Conservation (phyloP, 1,140 invertebrate species). For the Drosophila mojavensis region DNA sequence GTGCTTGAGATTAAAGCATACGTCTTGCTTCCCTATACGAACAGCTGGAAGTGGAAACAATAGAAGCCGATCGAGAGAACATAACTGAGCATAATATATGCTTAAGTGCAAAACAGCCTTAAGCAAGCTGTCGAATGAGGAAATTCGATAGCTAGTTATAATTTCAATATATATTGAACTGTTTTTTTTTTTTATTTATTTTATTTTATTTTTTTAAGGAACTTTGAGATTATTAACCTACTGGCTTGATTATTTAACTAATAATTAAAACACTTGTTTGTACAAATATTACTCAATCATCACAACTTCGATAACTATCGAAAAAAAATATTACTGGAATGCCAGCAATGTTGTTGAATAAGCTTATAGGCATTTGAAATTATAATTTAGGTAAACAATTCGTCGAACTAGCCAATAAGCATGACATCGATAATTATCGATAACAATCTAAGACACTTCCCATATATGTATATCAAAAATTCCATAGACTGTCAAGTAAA, state of each 20-base stretch:
- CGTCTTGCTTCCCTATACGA: slow-evolving; percentile 6
- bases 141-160: background rate
- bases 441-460: background rate
- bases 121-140: background rate
- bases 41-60: slow-evolving; percentile 7
- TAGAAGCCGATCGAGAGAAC: background rate
- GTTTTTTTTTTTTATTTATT: too few relatives aligned
- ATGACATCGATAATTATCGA: background rate
- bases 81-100: slow-evolving; percentile 3
- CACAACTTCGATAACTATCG: background rate
- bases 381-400: too few relatives aligned
- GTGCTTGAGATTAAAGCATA: background rate
- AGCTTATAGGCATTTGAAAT: too few relatives aligned
- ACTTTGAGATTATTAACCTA: too few relatives aligned
- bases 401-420: background rate
- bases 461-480: too few relatives aligned
- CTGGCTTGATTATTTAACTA: too few relatives aligned
- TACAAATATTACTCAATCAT: too few relatives aligned
- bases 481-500: too few relatives aligned
- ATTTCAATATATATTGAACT: too few relatives aligned
- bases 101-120: background rate
- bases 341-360: too few relatives aligned
- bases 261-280: too few relatives aligned
- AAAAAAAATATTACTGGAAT: background rate
- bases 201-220: too few relatives aligned